These are phyloP conservation scores for Mastomys coucha DNA, from an alignment of 2,113 vertebrate species.

Conservation along the genomic window DNA sequence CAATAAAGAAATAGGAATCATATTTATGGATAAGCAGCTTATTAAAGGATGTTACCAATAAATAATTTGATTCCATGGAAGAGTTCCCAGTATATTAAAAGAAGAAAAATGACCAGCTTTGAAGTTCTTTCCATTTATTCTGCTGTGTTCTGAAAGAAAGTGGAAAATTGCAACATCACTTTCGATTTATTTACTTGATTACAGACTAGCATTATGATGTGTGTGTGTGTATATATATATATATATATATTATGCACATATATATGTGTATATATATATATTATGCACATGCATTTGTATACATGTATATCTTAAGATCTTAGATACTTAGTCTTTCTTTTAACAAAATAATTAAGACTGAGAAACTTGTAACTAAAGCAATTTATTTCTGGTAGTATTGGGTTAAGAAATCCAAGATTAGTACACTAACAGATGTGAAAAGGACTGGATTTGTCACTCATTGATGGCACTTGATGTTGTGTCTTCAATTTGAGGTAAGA, in stretches of 20 bases:
- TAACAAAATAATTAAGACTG: not conserved
- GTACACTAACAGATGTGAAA: too few species aligned
- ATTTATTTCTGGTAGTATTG: not conserved
- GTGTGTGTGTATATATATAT: not conserved
- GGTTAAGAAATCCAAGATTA: not conserved
- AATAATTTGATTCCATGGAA: not conserved
- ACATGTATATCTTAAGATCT: not conserved
- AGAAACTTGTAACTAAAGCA: not conserved
- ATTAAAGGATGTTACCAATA: not conserved
- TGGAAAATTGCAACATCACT: not conserved
- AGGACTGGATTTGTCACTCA: too few species aligned
- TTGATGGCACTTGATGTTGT: not conserved
- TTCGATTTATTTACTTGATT: not conserved
- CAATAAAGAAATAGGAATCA: not conserved
- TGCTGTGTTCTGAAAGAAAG: not conserved
- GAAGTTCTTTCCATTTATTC: not conserved
- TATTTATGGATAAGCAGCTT: not conserved
- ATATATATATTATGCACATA: not conserved
- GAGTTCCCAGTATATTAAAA: not conserved
- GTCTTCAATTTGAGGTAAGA: not conserved
- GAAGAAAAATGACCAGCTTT: not conserved
- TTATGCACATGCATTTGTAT: not conserved
- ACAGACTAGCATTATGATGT: not conserved
- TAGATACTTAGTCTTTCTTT: not conserved
- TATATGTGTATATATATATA: not conserved